Conservation (phyloP, 2,888 invertebrate genomes). For the Isoperla grammatica region DNA sequence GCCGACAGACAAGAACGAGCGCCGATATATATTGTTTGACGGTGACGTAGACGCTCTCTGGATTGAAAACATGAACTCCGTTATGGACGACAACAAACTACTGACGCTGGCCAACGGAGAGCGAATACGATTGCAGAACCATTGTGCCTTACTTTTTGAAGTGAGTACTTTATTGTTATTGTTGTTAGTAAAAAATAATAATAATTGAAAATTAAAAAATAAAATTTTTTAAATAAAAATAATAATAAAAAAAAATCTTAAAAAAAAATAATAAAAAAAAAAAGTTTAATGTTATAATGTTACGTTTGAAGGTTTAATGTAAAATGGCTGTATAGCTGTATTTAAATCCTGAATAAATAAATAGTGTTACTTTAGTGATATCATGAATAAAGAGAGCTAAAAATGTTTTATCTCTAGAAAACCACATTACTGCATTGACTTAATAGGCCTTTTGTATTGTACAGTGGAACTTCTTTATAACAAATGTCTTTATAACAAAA, state of each 20-base stretch:
- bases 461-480: too few relatives aligned
- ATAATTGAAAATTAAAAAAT: neutral
- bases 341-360: too few relatives aligned
- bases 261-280: neutral
- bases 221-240: neutral
- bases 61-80: slow-evolving; percentile 97
- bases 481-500: too few relatives aligned
- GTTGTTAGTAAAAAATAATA: neutral
- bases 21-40: slow-evolving; percentile 82
- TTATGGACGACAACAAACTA: slow-evolving; percentile 92
- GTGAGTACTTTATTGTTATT: slow-evolving; percentile 40
- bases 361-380: too few relatives aligned
- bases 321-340: too few relatives aligned
- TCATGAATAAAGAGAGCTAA: too few relatives aligned
- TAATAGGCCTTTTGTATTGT: too few relatives aligned
- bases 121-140: slow-evolving; percentile 72
- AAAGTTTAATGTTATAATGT: too few relatives aligned
- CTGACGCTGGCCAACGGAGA: slow-evolving; percentile 88
- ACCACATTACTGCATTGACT: too few relatives aligned
- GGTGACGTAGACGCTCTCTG: slow-evolving; percentile 92
- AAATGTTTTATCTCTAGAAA: too few relatives aligned
- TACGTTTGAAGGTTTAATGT: too few relatives aligned
- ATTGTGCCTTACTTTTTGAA: slow-evolving; percentile 82
- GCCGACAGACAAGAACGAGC: slow-evolving; percentile 64
- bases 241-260: neutral